A percentile compares a stretch with the other conserved stretches of the same genome.
Evolutionary conservation across 1,140 invertebrate genomes (phyloP).

Genomic region (Drosophila bocki): DNA sequence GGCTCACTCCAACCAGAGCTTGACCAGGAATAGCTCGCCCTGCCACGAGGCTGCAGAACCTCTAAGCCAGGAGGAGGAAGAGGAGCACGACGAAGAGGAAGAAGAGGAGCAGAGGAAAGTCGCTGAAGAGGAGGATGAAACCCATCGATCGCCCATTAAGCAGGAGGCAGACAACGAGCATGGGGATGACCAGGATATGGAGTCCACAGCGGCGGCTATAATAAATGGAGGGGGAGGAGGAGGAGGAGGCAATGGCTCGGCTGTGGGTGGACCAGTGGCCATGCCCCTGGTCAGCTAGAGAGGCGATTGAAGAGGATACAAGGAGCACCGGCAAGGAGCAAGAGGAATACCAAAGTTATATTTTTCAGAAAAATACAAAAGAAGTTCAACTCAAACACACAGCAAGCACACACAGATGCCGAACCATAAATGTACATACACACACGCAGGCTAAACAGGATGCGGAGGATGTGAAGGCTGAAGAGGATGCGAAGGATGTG

Average conservation of each 20-base stretch:
- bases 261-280: slow-evolving; percentile 26
- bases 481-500: not conserved
- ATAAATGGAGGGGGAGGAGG: slow-evolving; percentile 45
- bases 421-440: slow-evolving; percentile 54
- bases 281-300: slow-evolving; percentile 60
- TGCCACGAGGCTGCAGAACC: slow-evolving; percentile 12
- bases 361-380: slow-evolving; percentile 84
- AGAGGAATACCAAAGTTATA: slow-evolving; percentile 82
- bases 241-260: not conserved
- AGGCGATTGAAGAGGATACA: not conserved
- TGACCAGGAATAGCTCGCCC: slow-evolving; percentile 23
- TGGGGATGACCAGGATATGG: slow-evolving; percentile 48
- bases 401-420: slow-evolving; percentile 27
- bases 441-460: slow-evolving; percentile 27
- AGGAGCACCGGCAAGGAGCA: slow-evolving; percentile 36
- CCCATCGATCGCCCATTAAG: slow-evolving; percentile 38
- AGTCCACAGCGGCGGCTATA: slow-evolving; percentile 36
- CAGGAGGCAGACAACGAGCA: slow-evolving; percentile 34
- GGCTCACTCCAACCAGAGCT: slow-evolving; percentile 59
- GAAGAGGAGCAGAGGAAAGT: slow-evolving; percentile 13
- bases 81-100: slow-evolving; percentile 25
- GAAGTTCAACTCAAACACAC: slow-evolving; percentile 49
- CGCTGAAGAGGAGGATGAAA: slow-evolving; percentile 14
- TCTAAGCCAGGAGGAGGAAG: slow-evolving; percentile 9
- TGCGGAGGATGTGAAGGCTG: slow-evolving; percentile 1